phyloP scores from a whole-genome alignment of 2,888 invertebrate species.

The Carcina quercana region DNA sequence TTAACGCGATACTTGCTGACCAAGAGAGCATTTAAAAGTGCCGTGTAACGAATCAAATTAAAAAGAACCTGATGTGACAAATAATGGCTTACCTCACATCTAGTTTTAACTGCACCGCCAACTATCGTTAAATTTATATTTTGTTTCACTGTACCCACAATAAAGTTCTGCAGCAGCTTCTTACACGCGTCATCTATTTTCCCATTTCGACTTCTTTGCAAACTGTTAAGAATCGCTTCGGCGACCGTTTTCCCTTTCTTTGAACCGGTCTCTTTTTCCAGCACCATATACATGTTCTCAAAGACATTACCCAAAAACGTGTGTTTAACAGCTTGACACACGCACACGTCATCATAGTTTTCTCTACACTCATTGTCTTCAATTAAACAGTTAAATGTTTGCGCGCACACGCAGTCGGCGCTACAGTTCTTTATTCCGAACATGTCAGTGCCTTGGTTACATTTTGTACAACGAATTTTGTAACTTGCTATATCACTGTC shows the following conservation, averaged over 20 bases:
- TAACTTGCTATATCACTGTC: constrained; percentile 33
- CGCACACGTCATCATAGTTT: constrained; percentile 41
- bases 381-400: constrained; percentile 36
- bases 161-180: constrained; percentile 45
- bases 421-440: constrained; percentile 41
- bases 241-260: constrained; percentile 45
- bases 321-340: constrained; percentile 47
- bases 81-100: constrained; percentile 46
- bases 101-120: constrained; percentile 62
- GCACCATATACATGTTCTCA: constrained; percentile 58
- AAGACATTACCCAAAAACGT: constrained; percentile 59
- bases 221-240: constrained; percentile 36
- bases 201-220: constrained; percentile 51
- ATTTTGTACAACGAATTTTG: constrained; percentile 35
- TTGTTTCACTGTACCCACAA: constrained; percentile 45
- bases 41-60: no score
- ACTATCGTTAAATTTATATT: constrained; percentile 58
- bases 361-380: constrained; percentile 32
- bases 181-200: constrained; percentile 46
- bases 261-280: constrained; percentile 35
- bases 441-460: constrained; percentile 46
- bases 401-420: constrained; percentile 47
- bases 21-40: no score
- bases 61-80: no score
- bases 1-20: no score